Evolutionary conservation across 37 sponge, comb jelly and placozoan genomes (phyloP).

Genomic region (Oscarella lobularis): DNA sequence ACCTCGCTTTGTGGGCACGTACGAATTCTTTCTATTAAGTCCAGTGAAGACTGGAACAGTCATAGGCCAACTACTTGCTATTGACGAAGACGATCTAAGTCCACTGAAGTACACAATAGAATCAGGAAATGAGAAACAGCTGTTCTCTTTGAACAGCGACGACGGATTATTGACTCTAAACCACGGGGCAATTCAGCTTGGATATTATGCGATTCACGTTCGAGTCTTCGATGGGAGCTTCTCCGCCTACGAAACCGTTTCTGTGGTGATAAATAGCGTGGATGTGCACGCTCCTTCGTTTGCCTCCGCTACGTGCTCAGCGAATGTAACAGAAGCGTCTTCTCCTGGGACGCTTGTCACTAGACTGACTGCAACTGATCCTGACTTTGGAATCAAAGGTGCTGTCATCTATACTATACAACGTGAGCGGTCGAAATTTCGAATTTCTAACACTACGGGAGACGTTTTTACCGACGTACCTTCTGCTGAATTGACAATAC

Average conservation of each 20-base stretch:
- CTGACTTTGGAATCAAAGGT: not conserved
- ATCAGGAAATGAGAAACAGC: not conserved
- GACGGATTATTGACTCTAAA: not conserved
- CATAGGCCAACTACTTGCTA: not conserved
- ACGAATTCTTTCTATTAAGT: not conserved
- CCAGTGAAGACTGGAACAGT: not conserved
- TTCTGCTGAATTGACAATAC: too few species aligned
- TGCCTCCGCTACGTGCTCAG: not conserved
- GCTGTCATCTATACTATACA: not conserved
- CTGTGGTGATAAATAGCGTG: not conserved
- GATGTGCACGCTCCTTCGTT: not conserved
- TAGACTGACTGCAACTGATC: not conserved
- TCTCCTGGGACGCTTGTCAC: not conserved
- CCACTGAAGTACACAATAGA: not conserved
- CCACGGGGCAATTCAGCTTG: not conserved
- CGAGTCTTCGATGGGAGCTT: not conserved
- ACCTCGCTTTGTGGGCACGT: not conserved
- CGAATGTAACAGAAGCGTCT: not conserved
- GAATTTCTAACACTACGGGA: not conserved
- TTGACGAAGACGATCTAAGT: not conserved
- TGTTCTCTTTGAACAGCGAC: not conserved
- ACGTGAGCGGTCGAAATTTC: not conserved
- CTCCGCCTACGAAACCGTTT: not conserved
- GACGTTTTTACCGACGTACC: not conserved
- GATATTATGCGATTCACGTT: not conserved